phyloP scores from a whole-genome alignment of 2,113 vertebrate genomes.

The Vombatus ursinus region DNA sequence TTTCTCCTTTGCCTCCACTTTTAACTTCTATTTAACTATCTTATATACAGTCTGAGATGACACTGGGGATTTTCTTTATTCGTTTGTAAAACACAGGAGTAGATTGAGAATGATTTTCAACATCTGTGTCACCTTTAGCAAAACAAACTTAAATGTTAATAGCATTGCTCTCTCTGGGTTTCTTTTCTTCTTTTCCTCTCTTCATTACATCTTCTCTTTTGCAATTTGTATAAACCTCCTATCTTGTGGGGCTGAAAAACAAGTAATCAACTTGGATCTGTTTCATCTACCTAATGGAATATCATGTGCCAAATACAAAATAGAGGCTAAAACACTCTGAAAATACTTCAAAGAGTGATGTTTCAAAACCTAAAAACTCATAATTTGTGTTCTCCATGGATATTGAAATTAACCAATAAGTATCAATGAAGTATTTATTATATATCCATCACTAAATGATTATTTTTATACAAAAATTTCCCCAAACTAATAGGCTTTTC shows the following conservation, averaged over 20 bases:
- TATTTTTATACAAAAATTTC: background rate
- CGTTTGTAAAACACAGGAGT: background rate
- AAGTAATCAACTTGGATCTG: background rate
- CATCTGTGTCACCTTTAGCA: background rate
- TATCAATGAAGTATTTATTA: background rate
- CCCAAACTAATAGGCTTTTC: background rate
- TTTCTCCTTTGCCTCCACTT: background rate
- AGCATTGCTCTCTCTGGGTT: background rate
- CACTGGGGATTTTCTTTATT: background rate
- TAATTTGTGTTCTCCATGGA: background rate
- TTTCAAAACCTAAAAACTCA: background rate
- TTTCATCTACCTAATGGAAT: background rate
- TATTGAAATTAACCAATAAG: background rate
- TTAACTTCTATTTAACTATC: background rate
- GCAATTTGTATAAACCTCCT: background rate
- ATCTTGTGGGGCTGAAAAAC: background rate
- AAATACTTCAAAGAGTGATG: background rate
- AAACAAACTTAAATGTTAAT: background rate
- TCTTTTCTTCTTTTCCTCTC: background rate
- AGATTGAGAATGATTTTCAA: background rate
- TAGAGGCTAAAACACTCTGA: background rate
- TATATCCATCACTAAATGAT: background rate
- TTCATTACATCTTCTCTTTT: background rate
- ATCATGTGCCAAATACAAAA: background rate
- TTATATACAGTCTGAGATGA: background rate